phyloP scores from a whole-genome alignment of 2,113 vertebrate genomes.

The Hemiprocne comata region DNA sequence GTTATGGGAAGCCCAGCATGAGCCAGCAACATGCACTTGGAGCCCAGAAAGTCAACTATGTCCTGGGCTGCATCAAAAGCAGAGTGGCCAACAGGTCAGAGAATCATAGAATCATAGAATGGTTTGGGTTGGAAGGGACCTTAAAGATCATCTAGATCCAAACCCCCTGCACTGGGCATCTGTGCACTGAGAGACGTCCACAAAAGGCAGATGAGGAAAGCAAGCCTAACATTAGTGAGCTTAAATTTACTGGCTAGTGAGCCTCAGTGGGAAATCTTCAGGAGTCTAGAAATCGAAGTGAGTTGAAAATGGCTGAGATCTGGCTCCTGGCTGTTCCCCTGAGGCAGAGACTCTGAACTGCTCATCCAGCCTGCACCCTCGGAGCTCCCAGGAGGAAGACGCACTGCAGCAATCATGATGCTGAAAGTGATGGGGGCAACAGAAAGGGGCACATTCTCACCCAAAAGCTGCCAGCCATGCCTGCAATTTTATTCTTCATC shows the following conservation, averaged over 20 bases:
- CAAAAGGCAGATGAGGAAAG: background rate
- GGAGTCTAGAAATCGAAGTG: background rate
- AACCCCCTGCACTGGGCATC: too few relatives aligned
- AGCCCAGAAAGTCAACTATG: too few relatives aligned
- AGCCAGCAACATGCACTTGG: too few relatives aligned
- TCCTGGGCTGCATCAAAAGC: too few relatives aligned
- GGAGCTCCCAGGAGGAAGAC: background rate
- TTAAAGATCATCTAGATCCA: too few relatives aligned
- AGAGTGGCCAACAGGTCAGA: too few relatives aligned
- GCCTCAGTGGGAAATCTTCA: background rate
- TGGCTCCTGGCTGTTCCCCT: background rate
- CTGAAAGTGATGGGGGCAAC: background rate
- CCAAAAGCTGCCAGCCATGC: background rate
- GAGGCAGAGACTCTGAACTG: background rate
- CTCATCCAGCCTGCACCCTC: background rate
- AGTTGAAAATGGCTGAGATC: background rate
- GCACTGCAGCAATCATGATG: too few relatives aligned
- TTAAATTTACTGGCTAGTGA: background rate
- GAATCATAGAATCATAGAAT: too few relatives aligned
- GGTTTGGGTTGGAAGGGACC: too few relatives aligned
- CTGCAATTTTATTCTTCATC: background rate
- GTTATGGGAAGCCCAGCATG: too few relatives aligned
- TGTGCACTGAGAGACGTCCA: background rate
- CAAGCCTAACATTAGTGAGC: background rate
- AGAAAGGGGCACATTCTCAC: background rate